Conservation (phyloP, 2,888 invertebrate species). For the Protodeltote pygarga region DNA sequence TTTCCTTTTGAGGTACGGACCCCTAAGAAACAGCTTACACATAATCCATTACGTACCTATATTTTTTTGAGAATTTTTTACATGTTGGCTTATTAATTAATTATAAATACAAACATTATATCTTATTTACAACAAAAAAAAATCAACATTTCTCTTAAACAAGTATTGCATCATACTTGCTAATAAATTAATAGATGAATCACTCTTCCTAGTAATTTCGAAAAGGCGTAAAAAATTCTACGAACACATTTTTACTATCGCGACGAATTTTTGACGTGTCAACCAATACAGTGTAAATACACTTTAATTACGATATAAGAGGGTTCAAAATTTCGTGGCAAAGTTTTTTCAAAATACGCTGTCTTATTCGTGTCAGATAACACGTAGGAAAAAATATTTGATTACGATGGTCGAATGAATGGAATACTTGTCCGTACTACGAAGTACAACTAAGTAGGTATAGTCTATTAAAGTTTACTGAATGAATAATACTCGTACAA, state of each 20-base stretch:
- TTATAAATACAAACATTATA: neutral
- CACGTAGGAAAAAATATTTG: slow-evolving; percentile 25
- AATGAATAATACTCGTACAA: too few relatives aligned
- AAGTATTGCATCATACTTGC: slow-evolving; percentile 24
- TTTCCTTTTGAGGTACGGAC: too few relatives aligned
- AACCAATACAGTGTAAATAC: slow-evolving; percentile 1
- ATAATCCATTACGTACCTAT: too few relatives aligned
- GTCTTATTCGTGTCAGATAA: slow-evolving; percentile 31
- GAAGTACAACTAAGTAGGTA: slow-evolving; percentile 30
- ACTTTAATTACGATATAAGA: neutral
- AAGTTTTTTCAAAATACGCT: slow-evolving; percentile 21
- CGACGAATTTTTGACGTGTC: neutral
- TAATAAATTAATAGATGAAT: slow-evolving; percentile 8
- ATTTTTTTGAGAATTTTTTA: too few relatives aligned
- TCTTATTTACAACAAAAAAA: neutral
- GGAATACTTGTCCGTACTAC: slow-evolving; percentile 21
- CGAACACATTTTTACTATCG: slow-evolving; percentile 10
- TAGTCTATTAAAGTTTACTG: too few relatives aligned
- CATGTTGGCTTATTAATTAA: neutral
- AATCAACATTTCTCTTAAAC: too few relatives aligned
- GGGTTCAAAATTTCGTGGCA: slow-evolving; percentile 11
- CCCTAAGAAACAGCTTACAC: too few relatives aligned
- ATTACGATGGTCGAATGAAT: slow-evolving; percentile 35
- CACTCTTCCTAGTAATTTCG: slow-evolving; percentile 27
- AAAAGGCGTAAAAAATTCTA: slow-evolving; percentile 25